Conservation (phyloP, 2,888 invertebrate genomes). For the Platerodrilus igneus region DNA sequence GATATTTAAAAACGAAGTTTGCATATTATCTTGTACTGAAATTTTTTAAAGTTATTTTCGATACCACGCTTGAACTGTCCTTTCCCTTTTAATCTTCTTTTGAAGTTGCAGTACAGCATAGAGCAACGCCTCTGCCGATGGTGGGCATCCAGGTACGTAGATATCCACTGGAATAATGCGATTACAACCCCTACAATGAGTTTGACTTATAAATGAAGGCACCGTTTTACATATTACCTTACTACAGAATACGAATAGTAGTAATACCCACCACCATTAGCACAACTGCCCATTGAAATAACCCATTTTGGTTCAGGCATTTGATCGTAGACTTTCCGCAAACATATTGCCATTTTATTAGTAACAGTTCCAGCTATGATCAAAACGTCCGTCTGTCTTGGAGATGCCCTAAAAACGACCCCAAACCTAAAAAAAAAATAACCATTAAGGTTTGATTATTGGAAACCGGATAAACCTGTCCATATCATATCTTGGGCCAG, state of each 20-base stretch:
- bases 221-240: conserved; percentile 28
- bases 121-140: conserved; percentile 86
- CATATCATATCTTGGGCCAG: conserved; percentile 67
- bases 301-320: conserved; percentile 70
- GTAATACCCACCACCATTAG: conserved; percentile 73
- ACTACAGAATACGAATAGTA: conserved; percentile 74
- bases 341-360: conserved; percentile 66
- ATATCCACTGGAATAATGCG: conserved; percentile 80
- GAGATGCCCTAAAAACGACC: conserved; percentile 60
- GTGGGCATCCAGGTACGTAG: conserved; percentile 91
- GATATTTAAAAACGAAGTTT: no score
- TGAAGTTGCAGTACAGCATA: conserved; percentile 82
- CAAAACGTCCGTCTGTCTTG: conserved; percentile 60
- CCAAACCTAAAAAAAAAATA: conserved; percentile 45
- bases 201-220: conserved; percentile 1
- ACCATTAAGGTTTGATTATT: not conserved
- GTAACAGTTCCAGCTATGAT: conserved; percentile 63
- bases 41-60: no score
- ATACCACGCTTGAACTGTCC: conserved; percentile 49
- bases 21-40: no score
- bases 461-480: conserved; percentile 46
- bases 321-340: conserved; percentile 58
- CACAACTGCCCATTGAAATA: conserved; percentile 74
- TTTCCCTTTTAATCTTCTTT: conserved; percentile 80
- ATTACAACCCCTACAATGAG: conserved; percentile 61